Base-by-base conservation (phyloP, 2,888 invertebrate species). In the Ethmia dodecea region DNA sequence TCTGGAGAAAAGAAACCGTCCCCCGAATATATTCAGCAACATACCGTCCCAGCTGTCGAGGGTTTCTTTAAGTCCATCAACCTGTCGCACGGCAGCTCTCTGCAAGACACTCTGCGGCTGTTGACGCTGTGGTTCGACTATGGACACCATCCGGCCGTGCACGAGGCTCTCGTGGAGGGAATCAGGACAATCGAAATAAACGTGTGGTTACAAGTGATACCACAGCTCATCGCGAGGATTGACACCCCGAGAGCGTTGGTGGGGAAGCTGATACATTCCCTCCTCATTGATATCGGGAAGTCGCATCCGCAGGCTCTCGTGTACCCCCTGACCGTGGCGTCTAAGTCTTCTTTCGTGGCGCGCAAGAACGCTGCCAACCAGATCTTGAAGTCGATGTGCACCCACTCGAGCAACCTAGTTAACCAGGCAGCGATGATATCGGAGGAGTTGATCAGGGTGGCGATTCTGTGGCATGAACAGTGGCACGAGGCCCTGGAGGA, bases 131-230 rank as follows among this genome's bases (percentile, higher is more conserved):
- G 99, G 97, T 99, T 99, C 67, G 99, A 99, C 66, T 97, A 97
- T 63, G 99, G 98, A 0, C 96, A 98, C 47, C 93, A 94, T 79
- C 91, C 93, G 0, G 95, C 96, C 51, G 98, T 99, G 0, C 94
- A 97, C 63, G 97, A 98, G 46, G 97, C 97, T 0, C 90, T 99
- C 24, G 89, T 93, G 0, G 97, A 97, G 52, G 98, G 98, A 1
- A 94, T 99, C 47, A 91, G 95, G 50, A 90, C 94, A 1, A 97
- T 99, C 25, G 97, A 98, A 64, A 96, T 99, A 42, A 97, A 98
- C 60, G 99, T 98, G 2, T 99, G 99, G 99, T 88, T 99, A 6
- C 99, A 99, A 89, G 98, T 99, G 0, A 98, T 99, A 50, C 99
- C 99, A 0, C 99, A 99, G 70, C 86, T 99, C 16, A 99, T 99